Base-by-base conservation (phyloP, 2,888 invertebrate genomes). In the Polyommatus icarus region DNA sequence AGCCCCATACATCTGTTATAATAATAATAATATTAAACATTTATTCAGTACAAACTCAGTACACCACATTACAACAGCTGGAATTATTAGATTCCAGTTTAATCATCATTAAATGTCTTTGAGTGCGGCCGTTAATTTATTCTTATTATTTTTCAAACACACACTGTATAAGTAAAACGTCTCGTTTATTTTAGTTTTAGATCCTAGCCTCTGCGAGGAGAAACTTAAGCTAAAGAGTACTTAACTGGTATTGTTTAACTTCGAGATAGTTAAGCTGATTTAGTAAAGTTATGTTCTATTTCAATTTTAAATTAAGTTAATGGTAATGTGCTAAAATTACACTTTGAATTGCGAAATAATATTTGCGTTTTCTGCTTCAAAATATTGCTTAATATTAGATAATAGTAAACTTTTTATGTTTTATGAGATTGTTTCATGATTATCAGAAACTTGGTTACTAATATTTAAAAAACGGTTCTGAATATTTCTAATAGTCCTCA, bases 191-290 rank as follows among this genome's bases (percentile, higher is more conserved):
- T 67, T 0, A 67, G 12, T 67, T 10, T 67, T 61, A 24, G 67
- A 29, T 67, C 29, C 67, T 67, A 67, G 67, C 29, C 29, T 29
- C 67, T 29, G 24, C 24, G 12, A 67, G 12, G 20, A 61, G 24
- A 67, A 67, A 67, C 67, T 67, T 67, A 15, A 24, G 67, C 5
- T 67, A 29, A 67, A 67, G 67, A 29, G 67, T 67, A 59, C n/a
- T 7, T 59, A 67, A 29, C 67, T 67, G 29, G 67, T 67, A 67
- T 67, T 67, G 67, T 67, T 67, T 67, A 29, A 67, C 67, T 67
- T 15, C 29, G 29, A 29, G 29, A 67, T 29, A 67, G 67, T 29
- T 29, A 67, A 67, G 67, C 29, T 67, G 67, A 29, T 67, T 67
- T 67, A 29, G 29, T 67, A 29, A 67, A 67, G 59, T 59, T 59